A percentile compares a stretch with the other conserved stretches of the same genome.
phyloP scores from a whole-genome alignment of 1,140 invertebrate genomes.

The Philotrypesis tridentata region DNA sequence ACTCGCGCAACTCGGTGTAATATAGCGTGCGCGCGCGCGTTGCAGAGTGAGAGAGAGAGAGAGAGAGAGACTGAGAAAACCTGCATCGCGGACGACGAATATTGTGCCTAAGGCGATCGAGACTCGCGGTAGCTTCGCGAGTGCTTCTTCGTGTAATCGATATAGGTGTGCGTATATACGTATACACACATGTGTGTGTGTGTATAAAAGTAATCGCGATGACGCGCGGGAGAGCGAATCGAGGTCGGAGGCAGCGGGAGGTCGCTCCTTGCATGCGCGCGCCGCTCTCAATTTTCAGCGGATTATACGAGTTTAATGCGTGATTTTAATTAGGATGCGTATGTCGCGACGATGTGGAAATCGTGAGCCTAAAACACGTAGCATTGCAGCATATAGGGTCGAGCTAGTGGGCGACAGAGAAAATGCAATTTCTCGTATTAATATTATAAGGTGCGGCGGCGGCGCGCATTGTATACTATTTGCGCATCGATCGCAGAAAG shows the following conservation, averaged over 20 bases:
- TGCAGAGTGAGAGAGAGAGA: too few relatives aligned
- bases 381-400: too few relatives aligned
- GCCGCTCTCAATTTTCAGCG: not conserved
- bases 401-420: too few relatives aligned
- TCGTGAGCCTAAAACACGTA: too few relatives aligned
- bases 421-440: too few relatives aligned
- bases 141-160: slow-evolving; percentile 39
- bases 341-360: not conserved
- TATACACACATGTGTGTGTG: too few relatives aligned
- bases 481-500: too few relatives aligned
- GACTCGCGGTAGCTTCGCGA: slow-evolving; percentile 17
- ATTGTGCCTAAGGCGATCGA: not conserved
- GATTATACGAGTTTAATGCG: not conserved
- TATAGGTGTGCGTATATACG: not conserved
- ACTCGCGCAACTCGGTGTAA: slow-evolving; percentile 21
- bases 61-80: too few relatives aligned
- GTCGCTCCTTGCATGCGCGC: slow-evolving; percentile 9
- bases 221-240: slow-evolving; percentile 29
- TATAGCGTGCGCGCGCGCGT: slow-evolving; percentile 5
- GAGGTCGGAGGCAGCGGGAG: slow-evolving; percentile 37
- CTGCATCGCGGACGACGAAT: not conserved
- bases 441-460: too few relatives aligned
- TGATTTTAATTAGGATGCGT: not conserved
- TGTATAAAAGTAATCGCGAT: slow-evolving; percentile 4
- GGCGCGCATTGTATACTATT: too few relatives aligned